phyloP scores from a whole-genome alignment of 1,140 invertebrate genomes.

The Drosophila baimaii region DNA sequence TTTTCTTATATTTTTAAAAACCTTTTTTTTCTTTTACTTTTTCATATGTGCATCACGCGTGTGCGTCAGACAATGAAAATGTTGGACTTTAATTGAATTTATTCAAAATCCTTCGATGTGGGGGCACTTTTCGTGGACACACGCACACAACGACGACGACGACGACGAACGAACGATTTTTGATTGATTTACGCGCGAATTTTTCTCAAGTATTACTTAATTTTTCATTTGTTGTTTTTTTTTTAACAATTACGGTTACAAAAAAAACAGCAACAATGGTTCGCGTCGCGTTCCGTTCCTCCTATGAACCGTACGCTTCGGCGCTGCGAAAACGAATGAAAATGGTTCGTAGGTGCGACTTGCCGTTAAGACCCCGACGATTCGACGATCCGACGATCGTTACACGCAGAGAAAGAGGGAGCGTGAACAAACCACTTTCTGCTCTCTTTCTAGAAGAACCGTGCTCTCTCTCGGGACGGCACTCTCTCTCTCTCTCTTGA shows the following conservation, averaged over 20 bases:
- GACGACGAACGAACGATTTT: constrained; percentile 30
- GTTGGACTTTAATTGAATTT: constrained; percentile 35
- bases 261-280: constrained; percentile 38
- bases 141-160: constrained; percentile 26
- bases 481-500: not conserved
- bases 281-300: constrained; percentile 52
- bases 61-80: constrained; percentile 71
- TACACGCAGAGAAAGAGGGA: constrained; percentile 29
- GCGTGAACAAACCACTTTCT: not conserved
- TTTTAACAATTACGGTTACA: constrained; percentile 20
- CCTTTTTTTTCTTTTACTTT: constrained; percentile 28
- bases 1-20: constrained; percentile 34
- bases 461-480: constrained; percentile 4
- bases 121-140: constrained; percentile 35
- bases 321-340: constrained; percentile 67
- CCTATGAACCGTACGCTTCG: constrained; percentile 61
- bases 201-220: constrained; percentile 39
- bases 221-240: constrained; percentile 17
- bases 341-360: constrained; percentile 59
- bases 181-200: constrained; percentile 19
- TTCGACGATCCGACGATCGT: constrained; percentile 1
- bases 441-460: constrained; percentile 21
- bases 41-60: constrained; percentile 73
- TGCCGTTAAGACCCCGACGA: constrained; percentile 66
- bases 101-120: constrained; percentile 35